A percentile compares a stretch with the other conserved stretches of the same genome.
Evolutionary conservation across 2,113 vertebrate species (phyloP).

Genomic region (Lontra canadensis): DNA sequence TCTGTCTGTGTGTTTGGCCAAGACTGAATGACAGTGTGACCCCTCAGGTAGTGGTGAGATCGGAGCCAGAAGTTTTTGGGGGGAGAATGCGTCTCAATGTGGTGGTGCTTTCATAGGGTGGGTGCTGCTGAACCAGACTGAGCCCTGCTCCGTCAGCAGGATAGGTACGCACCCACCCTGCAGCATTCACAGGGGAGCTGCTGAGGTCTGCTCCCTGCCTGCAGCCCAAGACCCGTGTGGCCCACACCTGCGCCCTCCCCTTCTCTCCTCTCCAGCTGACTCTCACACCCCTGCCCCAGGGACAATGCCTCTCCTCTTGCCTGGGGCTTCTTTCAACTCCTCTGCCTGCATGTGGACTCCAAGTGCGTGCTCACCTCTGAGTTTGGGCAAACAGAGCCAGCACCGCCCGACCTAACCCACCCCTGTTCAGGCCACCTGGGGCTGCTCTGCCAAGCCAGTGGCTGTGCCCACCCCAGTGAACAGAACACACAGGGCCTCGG

Average conservation of each 20-base stretch:
- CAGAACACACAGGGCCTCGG: rapidly evolving
- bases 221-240: rapidly evolving
- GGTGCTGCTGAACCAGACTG: rapidly evolving
- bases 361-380: background rate
- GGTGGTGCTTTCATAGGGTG: rapidly evolving
- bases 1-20: background rate
- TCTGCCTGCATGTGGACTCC: background rate
- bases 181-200: background rate
- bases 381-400: background rate
- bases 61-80: too few relatives aligned
- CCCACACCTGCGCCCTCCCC: background rate
- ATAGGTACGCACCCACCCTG: rapidly evolving
- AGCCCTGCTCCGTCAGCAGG: rapidly evolving
- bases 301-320: rapidly evolving
- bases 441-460: background rate
- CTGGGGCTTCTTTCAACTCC: background rate
- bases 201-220: rapidly evolving
- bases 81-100: rapidly evolving
- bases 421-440: background rate
- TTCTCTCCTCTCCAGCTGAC: too few relatives aligned
- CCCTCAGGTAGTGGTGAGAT: rapidly evolving
- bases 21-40: background rate
- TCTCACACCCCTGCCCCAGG: rapidly evolving
- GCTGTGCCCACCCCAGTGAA: background rate
- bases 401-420: rapidly evolving